Evolutionary conservation across 92 coral and sea anemone species (phyloP), one percentile per base, ranked within the genome.

Genomic region (Porites lobata): DNA sequence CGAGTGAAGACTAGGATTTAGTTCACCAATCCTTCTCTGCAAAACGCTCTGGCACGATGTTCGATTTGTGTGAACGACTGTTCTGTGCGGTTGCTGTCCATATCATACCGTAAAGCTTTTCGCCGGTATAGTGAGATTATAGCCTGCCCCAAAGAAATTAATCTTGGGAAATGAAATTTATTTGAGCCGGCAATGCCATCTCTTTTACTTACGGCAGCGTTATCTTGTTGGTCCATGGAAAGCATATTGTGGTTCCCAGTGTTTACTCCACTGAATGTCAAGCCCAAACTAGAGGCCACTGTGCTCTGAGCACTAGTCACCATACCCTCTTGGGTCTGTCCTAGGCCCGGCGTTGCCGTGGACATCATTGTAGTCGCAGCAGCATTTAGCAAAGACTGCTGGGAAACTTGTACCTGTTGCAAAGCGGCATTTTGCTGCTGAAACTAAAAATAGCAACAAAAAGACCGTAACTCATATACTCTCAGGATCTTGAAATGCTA

Each of bases 291-390:
- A 38, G 94, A 50, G n/a, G 87, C 32, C 72, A 90, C 83, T 9
- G 93, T 75, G 73, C 92, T 73, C 62, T 79, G 90, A 7, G 90
- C 54, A 62, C 93, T 73, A 85, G 91, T 62, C n/a, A 86, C 85
- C 87, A 94, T 83, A 61, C 85, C 87, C 22, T 94, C 98, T 54
- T 88, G 80, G 65, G 73, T 70, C 70, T 94, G 98, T 17, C 89
- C 92, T 12, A 93, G 73, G 62, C 94, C 77, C 5, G 85, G 77
- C 17, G 81, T 84, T 63, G 88, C 65, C 51, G 83, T 85, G 6
- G 89, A 64, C 76, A 85, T 76, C 76, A 85, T 22, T 12, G 59
- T 11, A 58, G 72, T 24, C 20, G 76, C 93, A 13, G 47, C 90
- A 52, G 94, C 79, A 9, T 90, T 59, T 51, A 94, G 75, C 86